Evolutionary conservation across 2,113 vertebrate genomes (phyloP), one percentile per base, ranked within the genome.

Genomic region (Chionodraco myersi): DNA sequence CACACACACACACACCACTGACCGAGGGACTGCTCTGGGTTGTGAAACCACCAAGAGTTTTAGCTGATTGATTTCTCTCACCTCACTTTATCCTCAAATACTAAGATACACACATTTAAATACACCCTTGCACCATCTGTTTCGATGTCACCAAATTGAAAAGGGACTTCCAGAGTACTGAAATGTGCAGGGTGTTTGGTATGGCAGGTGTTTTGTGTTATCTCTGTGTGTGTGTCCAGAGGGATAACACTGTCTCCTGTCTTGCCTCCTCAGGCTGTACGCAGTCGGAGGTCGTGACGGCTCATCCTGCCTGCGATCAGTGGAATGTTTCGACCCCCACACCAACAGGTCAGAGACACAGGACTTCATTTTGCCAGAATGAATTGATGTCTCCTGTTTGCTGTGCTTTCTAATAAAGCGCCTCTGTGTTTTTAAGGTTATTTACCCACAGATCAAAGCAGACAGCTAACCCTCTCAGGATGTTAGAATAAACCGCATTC

Each of bases 291-390:
- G 98, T 85, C 96, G 97, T 64, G 98, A 99, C 80, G 97, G 98
- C 86, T 98, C 97, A 80, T 99, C 98, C 70, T 99, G 98, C 89
- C 96, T 99, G 84, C 97, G 97, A 47, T 99, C 98, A 44, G 97
- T 99, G 58, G 98, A 99, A 92, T 98, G 97, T 93, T 99, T 99
- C 79, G 97, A 99, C 93, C 98, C 98, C 78, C 98, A 99, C 92
- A 99, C 97, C 63, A 99, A 99, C 91, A 99, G 99, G 93, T 94
- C 80, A 75, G 87, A 75, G 34, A 76, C 52, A 0, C 44, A 34
- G 60, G 72, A 64, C 70, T 75, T 83, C n/a, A 67, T 77, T 60
- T 87, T 48, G 60, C 63, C 47, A 54, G 60, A 78, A 83, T 79
- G 78, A 80, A 84, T 77, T 69, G 34, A 30, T 1, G 16, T 36